Percentiles rank a stretch among this genome's conserved stretches.
phyloP scores from a whole-genome alignment of 2,797 vertebrate genomes.

The Neoniphon sammara region DNA sequence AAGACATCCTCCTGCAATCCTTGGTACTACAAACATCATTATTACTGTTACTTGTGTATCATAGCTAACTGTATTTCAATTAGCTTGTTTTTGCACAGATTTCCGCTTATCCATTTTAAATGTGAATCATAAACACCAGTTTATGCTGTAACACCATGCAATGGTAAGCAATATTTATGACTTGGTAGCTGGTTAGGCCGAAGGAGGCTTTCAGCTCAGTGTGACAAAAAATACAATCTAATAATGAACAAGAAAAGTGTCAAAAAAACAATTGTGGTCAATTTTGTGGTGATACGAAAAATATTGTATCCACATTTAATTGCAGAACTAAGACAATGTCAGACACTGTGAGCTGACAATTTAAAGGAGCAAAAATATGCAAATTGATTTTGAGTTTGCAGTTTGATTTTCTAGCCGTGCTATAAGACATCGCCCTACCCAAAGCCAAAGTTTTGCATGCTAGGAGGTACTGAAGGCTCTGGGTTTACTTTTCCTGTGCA shows the following conservation, averaged over 20 bases:
- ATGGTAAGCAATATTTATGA: constrained; percentile 68
- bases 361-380: constrained; percentile 70
- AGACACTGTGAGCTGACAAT: constrained; percentile 33
- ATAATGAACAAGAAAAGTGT: constrained; percentile 18
- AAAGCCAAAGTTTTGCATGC: constrained; percentile 61
- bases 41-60: constrained; percentile 20
- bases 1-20: constrained; percentile 20
- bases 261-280: constrained; percentile 40
- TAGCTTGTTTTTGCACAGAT: constrained; percentile 76
- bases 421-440: constrained; percentile 22
- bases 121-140: constrained; percentile 40
- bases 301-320: constrained; percentile 33
- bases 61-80: neutral
- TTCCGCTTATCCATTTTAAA: constrained; percentile 81
- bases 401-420: constrained; percentile 46
- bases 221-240: constrained; percentile 16
- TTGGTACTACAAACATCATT: constrained; percentile 26
- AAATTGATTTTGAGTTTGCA: constrained; percentile 57
- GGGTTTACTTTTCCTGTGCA: constrained; percentile 45
- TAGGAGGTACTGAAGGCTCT: constrained; percentile 26
- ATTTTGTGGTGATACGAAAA: constrained; percentile 53
- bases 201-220: constrained; percentile 40
- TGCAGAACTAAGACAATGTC: constrained; percentile 26
- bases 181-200: constrained; percentile 27
- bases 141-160: constrained; percentile 33